Evolutionary conservation across 1,140 invertebrate genomes (phyloP).

Genomic region (Steinernema khuongi): DNA sequence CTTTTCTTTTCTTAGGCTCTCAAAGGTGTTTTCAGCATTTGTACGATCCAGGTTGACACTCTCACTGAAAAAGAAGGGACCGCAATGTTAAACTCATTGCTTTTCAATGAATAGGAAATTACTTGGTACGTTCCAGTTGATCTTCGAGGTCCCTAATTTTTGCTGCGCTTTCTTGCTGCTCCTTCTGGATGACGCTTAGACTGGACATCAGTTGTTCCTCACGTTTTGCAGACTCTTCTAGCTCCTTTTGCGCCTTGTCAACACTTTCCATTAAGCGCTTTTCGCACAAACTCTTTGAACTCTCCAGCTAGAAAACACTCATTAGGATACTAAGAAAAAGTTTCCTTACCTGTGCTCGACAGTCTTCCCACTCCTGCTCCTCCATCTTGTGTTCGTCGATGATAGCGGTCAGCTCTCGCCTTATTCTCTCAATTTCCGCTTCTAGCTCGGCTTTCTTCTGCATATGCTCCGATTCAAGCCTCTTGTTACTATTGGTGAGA

Average conservation of each 20-base stretch:
- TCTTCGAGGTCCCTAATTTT: neutral
- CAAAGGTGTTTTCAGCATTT: neutral
- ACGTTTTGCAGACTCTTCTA: neutral
- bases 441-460: neutral
- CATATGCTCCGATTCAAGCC: neutral
- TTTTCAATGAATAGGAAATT: too few species aligned
- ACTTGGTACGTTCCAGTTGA: neutral
- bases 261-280: neutral
- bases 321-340: neutral
- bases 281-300: neutral
- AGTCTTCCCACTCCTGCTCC: neutral
- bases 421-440: neutral
- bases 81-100: neutral
- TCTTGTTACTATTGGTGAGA: neutral
- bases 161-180: neutral
- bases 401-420: neutral
- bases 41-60: neutral
- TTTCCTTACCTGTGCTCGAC: neutral
- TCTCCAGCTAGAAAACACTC: neutral
- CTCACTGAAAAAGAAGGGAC: neutral
- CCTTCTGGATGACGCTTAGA: neutral
- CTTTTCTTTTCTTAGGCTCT: neutral
- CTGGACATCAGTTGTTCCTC: neutral
- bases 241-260: neutral
- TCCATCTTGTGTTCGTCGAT: constrained; percentile 3